Percentiles rank a stretch among this genome's conserved stretches.
Evolutionary conservation across 1,140 invertebrate genomes (phyloP).

Genomic region (Brachionus rubens): DNA sequence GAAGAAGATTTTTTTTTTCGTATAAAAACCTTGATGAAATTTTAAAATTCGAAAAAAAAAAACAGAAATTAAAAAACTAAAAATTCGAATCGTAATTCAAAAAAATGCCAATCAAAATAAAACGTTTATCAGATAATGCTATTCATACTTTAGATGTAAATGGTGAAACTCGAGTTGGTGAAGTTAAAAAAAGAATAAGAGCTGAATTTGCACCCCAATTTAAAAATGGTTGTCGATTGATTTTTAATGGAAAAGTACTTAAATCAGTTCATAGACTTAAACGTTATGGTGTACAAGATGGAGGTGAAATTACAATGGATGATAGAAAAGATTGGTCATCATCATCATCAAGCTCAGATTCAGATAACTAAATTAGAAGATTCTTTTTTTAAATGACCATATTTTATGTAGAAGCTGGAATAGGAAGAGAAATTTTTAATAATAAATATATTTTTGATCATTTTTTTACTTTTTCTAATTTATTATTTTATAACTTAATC

Average conservation of each 20-base stretch:
- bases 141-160: not conserved
- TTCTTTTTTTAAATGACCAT: not conserved
- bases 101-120: not conserved
- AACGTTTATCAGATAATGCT: not conserved
- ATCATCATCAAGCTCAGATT: conserved; percentile 15
- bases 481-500: too few relatives aligned
- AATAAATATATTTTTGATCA: too few relatives aligned
- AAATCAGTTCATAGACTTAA: conserved; percentile 27
- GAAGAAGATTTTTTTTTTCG: too few relatives aligned
- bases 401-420: too few relatives aligned
- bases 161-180: conserved; percentile 8
- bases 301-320: conserved; percentile 19
- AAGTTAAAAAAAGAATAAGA: conserved; percentile 9
- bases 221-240: conserved; percentile 12
- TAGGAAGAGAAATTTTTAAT: too few relatives aligned
- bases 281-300: conserved; percentile 24
- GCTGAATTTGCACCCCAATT: conserved; percentile 6
- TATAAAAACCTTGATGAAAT: not conserved
- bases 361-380: not conserved
- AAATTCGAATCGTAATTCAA: not conserved
- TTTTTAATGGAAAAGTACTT: conserved; percentile 31
- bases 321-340: conserved; percentile 42
- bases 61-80: not conserved
- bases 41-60: not conserved
- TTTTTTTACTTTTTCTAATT: too few relatives aligned